Evolutionary conservation across 1,140 invertebrate species (phyloP).

Genomic region (Zaprionus camerounensis): DNA sequence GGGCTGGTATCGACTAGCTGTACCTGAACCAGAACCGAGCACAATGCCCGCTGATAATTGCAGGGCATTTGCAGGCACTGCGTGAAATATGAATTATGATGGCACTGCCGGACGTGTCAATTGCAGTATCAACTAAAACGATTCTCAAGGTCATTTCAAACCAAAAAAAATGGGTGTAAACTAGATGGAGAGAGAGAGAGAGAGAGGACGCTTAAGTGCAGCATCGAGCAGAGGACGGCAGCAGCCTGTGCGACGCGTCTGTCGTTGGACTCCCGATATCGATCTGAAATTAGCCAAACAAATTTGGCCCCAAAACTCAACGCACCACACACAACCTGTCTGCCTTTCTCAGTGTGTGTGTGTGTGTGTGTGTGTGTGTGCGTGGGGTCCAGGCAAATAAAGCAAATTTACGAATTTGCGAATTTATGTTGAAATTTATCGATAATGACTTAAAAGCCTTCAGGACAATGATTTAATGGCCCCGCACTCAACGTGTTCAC

Average conservation of each 20-base stretch:
- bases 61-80: slow-evolving; percentile 49
- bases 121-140: slow-evolving; percentile 39
- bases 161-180: slow-evolving; percentile 62
- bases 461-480: slow-evolving; percentile 84
- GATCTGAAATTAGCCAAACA: slow-evolving; percentile 67
- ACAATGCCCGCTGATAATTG: slow-evolving; percentile 60
- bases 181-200: background rate
- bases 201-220: background rate
- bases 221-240: background rate
- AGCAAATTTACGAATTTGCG: slow-evolving; percentile 81
- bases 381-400: slow-evolving; percentile 69
- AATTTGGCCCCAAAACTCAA: slow-evolving; percentile 47
- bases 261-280: slow-evolving; percentile 31
- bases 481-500: slow-evolving; percentile 61
- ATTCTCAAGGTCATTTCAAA: slow-evolving; percentile 72
- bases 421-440: slow-evolving; percentile 84
- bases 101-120: slow-evolving; percentile 69
- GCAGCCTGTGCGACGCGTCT: slow-evolving; percentile 18
- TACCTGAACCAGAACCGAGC: slow-evolving; percentile 13
- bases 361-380: slow-evolving; percentile 11
- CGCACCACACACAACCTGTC: slow-evolving; percentile 29
- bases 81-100: slow-evolving; percentile 81
- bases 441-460: slow-evolving; percentile 84
- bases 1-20: background rate
- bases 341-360: background rate